Evolutionary conservation across 2,113 vertebrate species (phyloP), one percentile per base, ranked within the genome.

Genomic region (Rhipidura dahli): DNA sequence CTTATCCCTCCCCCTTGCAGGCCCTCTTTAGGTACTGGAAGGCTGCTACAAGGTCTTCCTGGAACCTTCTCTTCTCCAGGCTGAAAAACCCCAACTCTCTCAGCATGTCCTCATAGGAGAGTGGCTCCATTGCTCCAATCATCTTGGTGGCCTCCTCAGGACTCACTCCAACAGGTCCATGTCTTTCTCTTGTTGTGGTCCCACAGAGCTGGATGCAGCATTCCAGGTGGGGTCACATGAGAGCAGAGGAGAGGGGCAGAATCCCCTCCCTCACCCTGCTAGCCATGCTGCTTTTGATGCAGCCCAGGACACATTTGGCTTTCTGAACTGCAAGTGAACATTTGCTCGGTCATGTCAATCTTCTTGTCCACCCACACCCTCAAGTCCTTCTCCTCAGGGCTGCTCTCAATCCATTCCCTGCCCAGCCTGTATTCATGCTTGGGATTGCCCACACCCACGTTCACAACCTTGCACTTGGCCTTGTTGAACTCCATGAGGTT

Each of bases 51-150:
- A 65, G 6, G 11, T 50, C 18, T 57, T 8, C 15, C 8, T 13
- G 27, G 31, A 59, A 22, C 9, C 31, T 51, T 76, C 31, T 45
- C 30, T 59, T 40, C 26, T 76, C 37, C 68, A 50, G 12, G 44
- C 12, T 19, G 15, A 51, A 33, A 5, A 73, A 24, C 13, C 19
- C 8, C 12, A 44, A 5, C 4, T 57, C 4, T 44, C 59, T 65
- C 37, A 65, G 7, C 6, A 10, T 65, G 23, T 33, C 33, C 10
- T 81, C 7, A 17, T 2, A 51, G 37, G 60, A 73, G 33, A 66
- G 18, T 10, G 23, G 2, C 10, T 81, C 10, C 0, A 0, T 42
- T 19, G 8, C 12, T 44, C 51, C 28, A 8, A 39, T 28, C 18
- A 23, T 44, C 27, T 28, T 49, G 26, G 7, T 80, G 11, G 21